These are phyloP conservation scores for Phalera bucephala DNA, from an alignment of 2,888 invertebrate genomes.

Conservation along the genomic window DNA sequence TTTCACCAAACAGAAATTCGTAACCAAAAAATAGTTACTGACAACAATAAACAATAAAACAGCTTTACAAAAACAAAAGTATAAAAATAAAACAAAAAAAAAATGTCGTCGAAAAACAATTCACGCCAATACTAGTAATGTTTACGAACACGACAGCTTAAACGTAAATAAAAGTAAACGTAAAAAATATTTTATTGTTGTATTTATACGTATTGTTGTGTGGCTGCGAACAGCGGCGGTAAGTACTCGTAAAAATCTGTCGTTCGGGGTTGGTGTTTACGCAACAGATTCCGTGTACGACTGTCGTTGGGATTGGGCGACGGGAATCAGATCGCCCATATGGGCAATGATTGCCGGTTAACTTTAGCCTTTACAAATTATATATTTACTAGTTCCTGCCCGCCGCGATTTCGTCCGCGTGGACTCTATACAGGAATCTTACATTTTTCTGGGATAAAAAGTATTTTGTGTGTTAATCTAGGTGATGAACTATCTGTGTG, in stretches of 20 bases:
- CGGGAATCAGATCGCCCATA: too few species aligned
- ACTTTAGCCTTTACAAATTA: too few species aligned
- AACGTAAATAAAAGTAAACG: slow-evolving; percentile 26
- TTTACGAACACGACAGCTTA: slow-evolving; percentile 26
- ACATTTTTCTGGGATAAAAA: too few species aligned
- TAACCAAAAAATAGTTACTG: too few species aligned
- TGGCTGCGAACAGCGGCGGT: slow-evolving; percentile 11
- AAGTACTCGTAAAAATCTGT: slow-evolving; percentile 23
- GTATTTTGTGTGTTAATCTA: too few species aligned
- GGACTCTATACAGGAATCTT: too few species aligned
- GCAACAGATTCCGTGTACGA: slow-evolving; percentile 14
- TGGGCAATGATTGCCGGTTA: too few species aligned
- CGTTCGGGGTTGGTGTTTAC: slow-evolving; percentile 22
- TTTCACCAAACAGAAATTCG: too few species aligned
- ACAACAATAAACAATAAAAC: too few species aligned
- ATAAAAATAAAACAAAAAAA: slow-evolving; percentile 2
- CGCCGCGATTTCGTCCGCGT: too few species aligned
- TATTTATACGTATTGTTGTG: slow-evolving; percentile 31
- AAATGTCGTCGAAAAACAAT: slow-evolving; percentile 22
- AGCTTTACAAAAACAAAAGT: not conserved
- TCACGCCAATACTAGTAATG: slow-evolving; percentile 5
- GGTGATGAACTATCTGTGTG: too few species aligned
- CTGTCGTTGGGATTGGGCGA: slow-evolving; percentile 3
- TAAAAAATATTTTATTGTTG: slow-evolving; percentile 30
- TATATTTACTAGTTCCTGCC: too few species aligned